A percentile compares a stretch with the other conserved stretches of the same genome.
Conservation (phyloP, 2,888 invertebrate genomes). For the Thera obeliscata region DNA sequence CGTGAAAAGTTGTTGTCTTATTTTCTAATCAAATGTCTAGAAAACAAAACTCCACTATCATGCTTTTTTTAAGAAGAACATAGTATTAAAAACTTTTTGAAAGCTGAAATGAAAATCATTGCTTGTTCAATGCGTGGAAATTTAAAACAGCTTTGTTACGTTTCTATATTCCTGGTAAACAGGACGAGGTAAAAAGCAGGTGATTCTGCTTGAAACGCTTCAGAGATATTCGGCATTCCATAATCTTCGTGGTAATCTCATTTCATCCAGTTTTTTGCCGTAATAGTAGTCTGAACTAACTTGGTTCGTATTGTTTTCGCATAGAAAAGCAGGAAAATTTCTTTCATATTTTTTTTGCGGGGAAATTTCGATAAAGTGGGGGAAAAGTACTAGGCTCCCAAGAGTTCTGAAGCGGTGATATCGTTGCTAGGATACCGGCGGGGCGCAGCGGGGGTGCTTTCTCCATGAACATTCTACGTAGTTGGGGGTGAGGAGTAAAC, state of each 20-base stretch:
- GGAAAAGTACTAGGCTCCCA: conserved; percentile 69
- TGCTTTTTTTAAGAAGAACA: too few relatives aligned
- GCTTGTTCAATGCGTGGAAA: conserved; percentile 1
- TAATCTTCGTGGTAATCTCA: background rate
- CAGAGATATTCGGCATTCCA: background rate
- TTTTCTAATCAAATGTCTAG: too few relatives aligned
- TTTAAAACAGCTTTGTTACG: conserved; percentile 40
- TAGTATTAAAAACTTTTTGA: too few relatives aligned
- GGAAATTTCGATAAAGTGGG: conserved; percentile 75
- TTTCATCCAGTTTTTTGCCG: too few relatives aligned
- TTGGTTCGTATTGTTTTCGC: background rate
- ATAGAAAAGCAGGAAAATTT: background rate
- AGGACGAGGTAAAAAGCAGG: conserved; percentile 68
- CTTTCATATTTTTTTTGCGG: conserved; percentile 46
- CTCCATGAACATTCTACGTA: background rate
- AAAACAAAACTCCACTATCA: too few relatives aligned
- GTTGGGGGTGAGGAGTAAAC: conserved; percentile 13
- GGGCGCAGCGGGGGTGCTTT: background rate
- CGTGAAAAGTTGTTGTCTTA: background rate
- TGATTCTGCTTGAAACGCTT: conserved; percentile 55
- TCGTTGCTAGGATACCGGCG: conserved; percentile 17
- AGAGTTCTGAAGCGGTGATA: conserved; percentile 39
- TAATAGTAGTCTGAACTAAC: background rate
- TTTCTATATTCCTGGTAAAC: conserved; percentile 66
- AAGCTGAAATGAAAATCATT: too few relatives aligned